Conservation (phyloP, 2,113 vertebrate genomes). For the Lipophrys pholis region DNA sequence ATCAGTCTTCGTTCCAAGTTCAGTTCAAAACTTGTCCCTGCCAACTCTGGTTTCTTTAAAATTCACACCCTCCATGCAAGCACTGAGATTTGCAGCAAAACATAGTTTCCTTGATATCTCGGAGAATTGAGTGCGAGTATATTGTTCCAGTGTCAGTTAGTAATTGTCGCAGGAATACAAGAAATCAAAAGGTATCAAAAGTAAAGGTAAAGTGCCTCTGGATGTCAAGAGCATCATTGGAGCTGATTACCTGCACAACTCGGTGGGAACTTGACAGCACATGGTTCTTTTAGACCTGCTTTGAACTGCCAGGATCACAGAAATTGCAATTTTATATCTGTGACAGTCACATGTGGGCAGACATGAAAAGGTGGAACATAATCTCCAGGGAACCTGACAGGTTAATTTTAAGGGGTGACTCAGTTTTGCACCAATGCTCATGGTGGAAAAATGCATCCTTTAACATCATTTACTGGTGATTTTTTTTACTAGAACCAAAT, state of each 20-base stretch:
- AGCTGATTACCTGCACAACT: slow-evolving; percentile 7
- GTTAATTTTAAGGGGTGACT: not conserved
- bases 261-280: slow-evolving; percentile 23
- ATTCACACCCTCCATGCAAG: too few relatives aligned
- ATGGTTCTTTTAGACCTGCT: slow-evolving; percentile 19
- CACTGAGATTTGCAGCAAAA: not conserved
- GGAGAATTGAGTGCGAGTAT: not conserved
- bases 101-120: not conserved
- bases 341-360: slow-evolving; percentile 7
- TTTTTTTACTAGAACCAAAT: slow-evolving; percentile 1
- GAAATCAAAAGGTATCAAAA: not conserved
- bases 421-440: not conserved
- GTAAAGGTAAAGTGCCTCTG: not conserved
- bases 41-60: too few relatives aligned
- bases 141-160: not conserved
- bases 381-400: not conserved
- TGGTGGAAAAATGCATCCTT: not conserved
- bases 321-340: slow-evolving; percentile 24
- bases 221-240: slow-evolving; percentile 5
- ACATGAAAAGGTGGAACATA: slow-evolving; percentile 2
- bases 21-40: too few relatives aligned
- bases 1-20: too few relatives aligned
- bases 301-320: slow-evolving; percentile 21
- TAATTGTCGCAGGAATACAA: not conserved
- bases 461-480: not conserved